Evolutionary conservation across 2,888 invertebrate genomes (phyloP), one percentile per base, ranked within the genome.

Genomic region (Melanostoma scalare): DNA sequence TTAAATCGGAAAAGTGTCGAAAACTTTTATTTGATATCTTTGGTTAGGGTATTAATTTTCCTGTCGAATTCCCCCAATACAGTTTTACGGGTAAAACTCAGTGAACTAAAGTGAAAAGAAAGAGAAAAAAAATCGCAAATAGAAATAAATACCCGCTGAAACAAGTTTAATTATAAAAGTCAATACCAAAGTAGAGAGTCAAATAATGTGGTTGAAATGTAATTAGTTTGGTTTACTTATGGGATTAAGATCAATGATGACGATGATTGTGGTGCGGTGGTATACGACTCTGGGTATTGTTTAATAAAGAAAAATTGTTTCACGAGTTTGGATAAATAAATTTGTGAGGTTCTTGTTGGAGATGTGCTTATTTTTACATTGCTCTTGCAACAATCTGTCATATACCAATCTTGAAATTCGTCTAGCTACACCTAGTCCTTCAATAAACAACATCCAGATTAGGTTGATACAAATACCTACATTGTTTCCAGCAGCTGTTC

Each of bases 151-250:
- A 48, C 33, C 46, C 42, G 31, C 20, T 50, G 58, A 40, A 75
- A 60, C 60, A 44, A 60, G 75, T 73, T 77, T 81, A 81, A 76
- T 81, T 81, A 81, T 72, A 67, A 76, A 72, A 81, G 81, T 81
- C 81, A 81, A 76, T 76, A 76, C 42, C 33, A 44, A 60, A 56
- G 67, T 46, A 61, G 48, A 69, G 20, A 76, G 72, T 81, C 50
- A 38, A 71, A 33, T 71, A 35, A 20, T 56, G 61, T 48, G 48
- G 67, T 50, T 50, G 40, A 87, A 89, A 88, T 88, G 86, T 86
- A 89, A 88, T 89, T 89, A 88, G 87, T 87, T 88, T 85, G 86
- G 87, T 89, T 89, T 88, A 88, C 86, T 86, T 87, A 85, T 79
- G 85, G 86, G 87, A 88, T 89, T 88, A 86, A 86, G 78, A 86